Evolutionary conservation across 1,140 invertebrate genomes (phyloP).

Genomic region (Tetragnatha versicolor): DNA sequence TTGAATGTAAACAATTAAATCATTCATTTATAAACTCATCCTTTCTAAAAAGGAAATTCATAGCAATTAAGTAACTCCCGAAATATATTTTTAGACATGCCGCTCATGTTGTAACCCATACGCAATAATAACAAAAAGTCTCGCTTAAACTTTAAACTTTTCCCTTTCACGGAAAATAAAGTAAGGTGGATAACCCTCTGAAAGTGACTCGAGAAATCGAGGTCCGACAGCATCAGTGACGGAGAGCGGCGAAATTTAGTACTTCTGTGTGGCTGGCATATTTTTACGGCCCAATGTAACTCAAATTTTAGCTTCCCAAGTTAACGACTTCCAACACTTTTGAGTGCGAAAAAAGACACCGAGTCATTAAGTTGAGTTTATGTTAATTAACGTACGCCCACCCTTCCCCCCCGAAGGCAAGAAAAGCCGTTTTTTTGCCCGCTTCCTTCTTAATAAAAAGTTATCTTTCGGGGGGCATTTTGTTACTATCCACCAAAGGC

Average conservation of each 20-base stretch:
- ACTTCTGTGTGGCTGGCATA: slow-evolving; percentile 7
- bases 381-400: slow-evolving; percentile 50
- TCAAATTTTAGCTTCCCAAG: slow-evolving; percentile 38
- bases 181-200: no score
- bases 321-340: slow-evolving; percentile 49
- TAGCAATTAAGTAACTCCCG: no score
- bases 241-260: slow-evolving; percentile 47
- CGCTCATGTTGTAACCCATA: no score
- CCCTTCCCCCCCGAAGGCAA: slow-evolving; percentile 28
- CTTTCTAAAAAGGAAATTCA: no score
- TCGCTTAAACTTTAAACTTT: no score
- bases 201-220: no score
- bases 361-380: slow-evolving; percentile 55
- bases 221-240: slow-evolving; percentile 22
- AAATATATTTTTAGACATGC: no score
- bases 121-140: no score
- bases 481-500: slow-evolving; percentile 52
- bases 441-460: slow-evolving; percentile 52
- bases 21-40: no score
- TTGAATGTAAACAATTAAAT: no score
- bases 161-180: no score
- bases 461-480: slow-evolving; percentile 52
- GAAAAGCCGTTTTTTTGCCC: slow-evolving; percentile 15
- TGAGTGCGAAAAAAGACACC: slow-evolving; percentile 50
- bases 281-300: slow-evolving; percentile 45